These are phyloP conservation scores for Eidolon dupreanum DNA, from an alignment of 2,797 vertebrate species.

Conservation along the genomic window DNA sequence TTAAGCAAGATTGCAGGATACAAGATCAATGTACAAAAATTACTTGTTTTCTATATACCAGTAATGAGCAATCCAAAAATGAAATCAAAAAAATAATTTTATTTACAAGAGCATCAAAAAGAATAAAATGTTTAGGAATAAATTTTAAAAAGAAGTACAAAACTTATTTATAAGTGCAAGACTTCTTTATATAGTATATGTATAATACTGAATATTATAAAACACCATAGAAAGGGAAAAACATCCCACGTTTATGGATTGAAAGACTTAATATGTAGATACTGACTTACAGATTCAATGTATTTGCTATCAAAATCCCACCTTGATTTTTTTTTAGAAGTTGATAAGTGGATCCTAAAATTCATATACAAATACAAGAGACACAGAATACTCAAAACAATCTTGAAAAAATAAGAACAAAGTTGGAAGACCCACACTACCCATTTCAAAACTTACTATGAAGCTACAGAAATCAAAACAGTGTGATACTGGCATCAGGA, in stretches of 20 bases:
- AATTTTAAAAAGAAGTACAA: background rate
- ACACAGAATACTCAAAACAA: background rate
- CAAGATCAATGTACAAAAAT: background rate
- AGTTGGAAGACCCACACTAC: background rate
- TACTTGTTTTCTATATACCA: background rate
- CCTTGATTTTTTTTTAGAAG: background rate
- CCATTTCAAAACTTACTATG: background rate
- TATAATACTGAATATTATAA: background rate
- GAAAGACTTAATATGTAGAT: background rate
- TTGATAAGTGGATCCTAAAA: background rate
- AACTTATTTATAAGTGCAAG: background rate
- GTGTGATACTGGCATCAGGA: background rate
- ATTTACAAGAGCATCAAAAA: background rate
- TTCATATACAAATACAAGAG: background rate
- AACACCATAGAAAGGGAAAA: background rate
- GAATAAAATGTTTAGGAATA: slow-evolving; percentile 42
- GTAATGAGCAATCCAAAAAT: background rate
- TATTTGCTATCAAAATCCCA: background rate
- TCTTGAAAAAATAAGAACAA: background rate
- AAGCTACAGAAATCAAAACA: background rate
- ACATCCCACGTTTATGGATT: background rate
- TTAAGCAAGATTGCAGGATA: background rate
- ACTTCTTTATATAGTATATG: background rate
- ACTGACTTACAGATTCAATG: background rate
- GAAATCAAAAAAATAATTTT: background rate